Percentiles rank a stretch among this genome's conserved stretches.
These are phyloP conservation scores for Plebejus melissa DNA, from an alignment of 2,888 invertebrate genomes.

Conservation along the genomic window DNA sequence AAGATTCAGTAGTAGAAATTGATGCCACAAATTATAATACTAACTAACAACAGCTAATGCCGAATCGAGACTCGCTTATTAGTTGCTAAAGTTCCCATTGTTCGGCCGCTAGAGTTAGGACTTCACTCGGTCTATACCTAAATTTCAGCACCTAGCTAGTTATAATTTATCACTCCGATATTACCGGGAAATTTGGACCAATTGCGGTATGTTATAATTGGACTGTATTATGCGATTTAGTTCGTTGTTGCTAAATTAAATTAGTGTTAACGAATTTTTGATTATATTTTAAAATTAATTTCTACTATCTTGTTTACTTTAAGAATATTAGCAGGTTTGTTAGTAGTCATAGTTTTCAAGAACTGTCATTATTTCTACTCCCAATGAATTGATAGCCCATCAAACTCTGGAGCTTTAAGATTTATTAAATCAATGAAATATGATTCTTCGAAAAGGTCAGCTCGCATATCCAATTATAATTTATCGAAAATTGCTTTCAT, in stretches of 20 bases:
- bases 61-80: slow-evolving; percentile 42
- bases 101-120: slow-evolving; percentile 37
- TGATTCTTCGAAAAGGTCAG: slow-evolving; percentile 21
- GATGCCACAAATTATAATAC: slow-evolving; percentile 41
- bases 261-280: background rate
- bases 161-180: slow-evolving; percentile 36
- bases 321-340: background rate
- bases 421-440: slow-evolving; percentile 18
- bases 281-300: too few relatives aligned
- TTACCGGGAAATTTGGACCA: slow-evolving; percentile 32
- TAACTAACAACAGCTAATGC: slow-evolving; percentile 45
- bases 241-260: slow-evolving; percentile 3
- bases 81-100: slow-evolving; percentile 44
- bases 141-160: slow-evolving; percentile 39
- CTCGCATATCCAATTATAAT: background rate
- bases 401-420: background rate
- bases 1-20: slow-evolving; percentile 26
- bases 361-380: background rate
- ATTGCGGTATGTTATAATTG: slow-evolving; percentile 27
- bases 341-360: background rate
- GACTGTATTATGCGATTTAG: background rate
- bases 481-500: slow-evolving; percentile 19
- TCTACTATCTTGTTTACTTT: too few relatives aligned
- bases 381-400: background rate
- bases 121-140: slow-evolving; percentile 35